Conservation (phyloP, 2,113 vertebrate species). For the Caranx ignobilis region DNA sequence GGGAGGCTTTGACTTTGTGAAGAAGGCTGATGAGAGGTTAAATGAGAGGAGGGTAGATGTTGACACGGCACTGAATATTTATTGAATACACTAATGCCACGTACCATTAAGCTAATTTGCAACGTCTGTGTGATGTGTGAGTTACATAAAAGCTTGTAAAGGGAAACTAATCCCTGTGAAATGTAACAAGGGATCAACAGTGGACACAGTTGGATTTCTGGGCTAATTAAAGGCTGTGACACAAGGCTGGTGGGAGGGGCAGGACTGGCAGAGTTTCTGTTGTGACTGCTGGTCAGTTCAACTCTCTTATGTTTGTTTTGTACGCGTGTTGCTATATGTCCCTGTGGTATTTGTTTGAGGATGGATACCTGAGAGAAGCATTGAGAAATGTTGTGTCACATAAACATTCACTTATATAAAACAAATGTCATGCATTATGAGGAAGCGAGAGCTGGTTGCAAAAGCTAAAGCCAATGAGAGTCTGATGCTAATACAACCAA, state of each 20-base stretch:
- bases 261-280: background rate
- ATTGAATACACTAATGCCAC: background rate
- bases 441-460: no score
- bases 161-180: constrained; percentile 67
- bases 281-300: constrained; percentile 9
- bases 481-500: background rate
- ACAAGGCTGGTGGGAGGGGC: constrained; percentile 26
- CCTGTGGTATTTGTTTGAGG: background rate
- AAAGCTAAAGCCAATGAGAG: no score
- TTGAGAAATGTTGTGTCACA: background rate
- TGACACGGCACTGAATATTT: background rate
- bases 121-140: constrained; percentile 2
- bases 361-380: background rate
- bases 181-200: constrained; percentile 63
- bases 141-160: constrained; percentile 42
- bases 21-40: background rate
- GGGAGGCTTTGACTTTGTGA: background rate
- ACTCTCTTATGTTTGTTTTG: constrained; percentile 21
- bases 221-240: constrained; percentile 68
- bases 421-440: no score
- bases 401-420: background rate
- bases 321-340: background rate
- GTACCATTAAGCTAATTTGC: constrained; percentile 27
- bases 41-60: constrained; percentile 10
- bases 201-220: constrained; percentile 37